Evolutionary conservation across 2,888 invertebrate species (phyloP).

Genomic region (Patella ulyssiponensis): DNA sequence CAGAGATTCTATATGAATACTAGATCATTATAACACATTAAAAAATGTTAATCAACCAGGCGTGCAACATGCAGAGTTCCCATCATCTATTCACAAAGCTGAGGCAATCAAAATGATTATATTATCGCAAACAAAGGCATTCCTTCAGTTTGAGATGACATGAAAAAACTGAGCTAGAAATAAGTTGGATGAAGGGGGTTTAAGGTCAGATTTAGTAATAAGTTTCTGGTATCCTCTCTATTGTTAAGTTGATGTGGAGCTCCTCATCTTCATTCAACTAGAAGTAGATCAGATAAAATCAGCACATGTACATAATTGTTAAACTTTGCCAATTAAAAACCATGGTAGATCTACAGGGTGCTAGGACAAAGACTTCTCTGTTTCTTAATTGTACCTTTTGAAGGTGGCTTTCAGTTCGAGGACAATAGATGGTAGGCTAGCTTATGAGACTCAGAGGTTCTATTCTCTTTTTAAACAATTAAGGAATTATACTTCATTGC

Average conservation of each 20-base stretch:
- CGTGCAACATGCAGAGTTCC: too few relatives aligned
- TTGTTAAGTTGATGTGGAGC: background rate
- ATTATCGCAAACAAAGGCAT: too few relatives aligned
- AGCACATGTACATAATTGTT: conserved; percentile 29
- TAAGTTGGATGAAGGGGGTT: background rate
- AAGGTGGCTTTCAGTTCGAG: conserved; percentile 19
- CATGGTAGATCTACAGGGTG: conserved; percentile 20
- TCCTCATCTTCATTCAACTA: background rate
- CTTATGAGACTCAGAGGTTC: conserved; percentile 19
- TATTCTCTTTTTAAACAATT: conserved; percentile 22
- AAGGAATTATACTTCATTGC: conserved; percentile 25
- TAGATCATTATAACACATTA: too few relatives aligned
- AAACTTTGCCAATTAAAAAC: conserved; percentile 36
- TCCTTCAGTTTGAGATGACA: background rate
- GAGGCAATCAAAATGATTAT: too few relatives aligned
- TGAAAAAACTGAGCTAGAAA: conserved; percentile 24
- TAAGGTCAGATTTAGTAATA: background rate
- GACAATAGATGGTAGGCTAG: conserved; percentile 5
- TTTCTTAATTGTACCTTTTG: conserved; percentile 34
- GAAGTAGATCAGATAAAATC: conserved; percentile 6
- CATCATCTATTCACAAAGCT: too few relatives aligned
- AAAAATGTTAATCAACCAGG: too few relatives aligned
- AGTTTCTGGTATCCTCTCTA: background rate
- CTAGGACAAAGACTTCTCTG: conserved; percentile 28
- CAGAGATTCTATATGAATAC: too few relatives aligned